Base-by-base conservation (phyloP, 2,888 invertebrate genomes). In the Odontocolon sp. region DNA sequence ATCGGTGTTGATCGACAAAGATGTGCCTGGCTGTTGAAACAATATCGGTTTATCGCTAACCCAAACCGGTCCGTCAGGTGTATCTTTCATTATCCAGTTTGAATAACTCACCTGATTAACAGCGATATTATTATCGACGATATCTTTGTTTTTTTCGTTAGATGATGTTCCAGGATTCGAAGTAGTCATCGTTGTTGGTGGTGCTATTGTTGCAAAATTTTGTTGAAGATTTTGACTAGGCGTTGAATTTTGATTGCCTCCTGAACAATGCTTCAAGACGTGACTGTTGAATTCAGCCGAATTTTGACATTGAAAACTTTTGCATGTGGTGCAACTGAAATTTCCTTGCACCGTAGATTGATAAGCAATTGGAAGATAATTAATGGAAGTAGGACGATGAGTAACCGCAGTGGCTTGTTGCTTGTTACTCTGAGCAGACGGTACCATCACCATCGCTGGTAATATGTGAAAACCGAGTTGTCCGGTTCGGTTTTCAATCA, bases 11-110 rank as follows among this genome's bases (percentile, higher is more conserved):
- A 93, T 57, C 93, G 87, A 82, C 93, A 93, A 38, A 93, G 87
- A n/a, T n/a, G 77, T 93, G 93, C 82, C 94, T 93, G 21, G 92
- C 92, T 2, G 94, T 94, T 73, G 54, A 8, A 3, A 50, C 94
- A 90, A 42, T 91, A 91, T 11, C 72, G 69, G 14, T 88, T 86
- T 23, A 59, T 6, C 54, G 1, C 5, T 61, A 45, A 63, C 61
- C 28, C 45, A 23, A 3, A 75, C 40, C 3, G 63, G 16, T 6
- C 74, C 68, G 5, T 64, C 56, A 0, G 68, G 64, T 5, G 74
- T 64, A n/a, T 69, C n/a, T 8, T 64, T 75, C n/a, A 57, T 14
- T 11, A 57, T 8, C 63, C 63, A 50, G 6, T 21, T 18, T 28
- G 9, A 2, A 16, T 18, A n/a, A n/a, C n/a, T n/a, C n/a, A n/a